Evolutionary conservation across 2,113 vertebrate species (phyloP).

Genomic region (Cisticola juncidis): DNA sequence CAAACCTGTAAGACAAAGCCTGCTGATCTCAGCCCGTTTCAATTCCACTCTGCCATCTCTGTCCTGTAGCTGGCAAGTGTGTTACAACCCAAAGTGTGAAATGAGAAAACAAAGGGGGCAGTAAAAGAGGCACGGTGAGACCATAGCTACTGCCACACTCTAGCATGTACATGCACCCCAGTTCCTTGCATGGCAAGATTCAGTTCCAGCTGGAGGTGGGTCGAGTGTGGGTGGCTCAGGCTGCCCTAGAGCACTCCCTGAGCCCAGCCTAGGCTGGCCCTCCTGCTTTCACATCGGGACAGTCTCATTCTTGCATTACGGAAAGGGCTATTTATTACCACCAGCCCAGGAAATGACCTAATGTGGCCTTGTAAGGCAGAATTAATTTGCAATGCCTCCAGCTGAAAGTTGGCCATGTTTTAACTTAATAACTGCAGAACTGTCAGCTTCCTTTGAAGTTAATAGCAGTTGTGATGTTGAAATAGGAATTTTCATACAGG

Average conservation of each 20-base stretch:
- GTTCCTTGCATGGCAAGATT: neutral
- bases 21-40: neutral
- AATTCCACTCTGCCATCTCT: neutral
- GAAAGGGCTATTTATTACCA: conserved; percentile 71
- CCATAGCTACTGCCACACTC: neutral
- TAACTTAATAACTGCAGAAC: conserved; percentile 72
- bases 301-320: conserved; percentile 39
- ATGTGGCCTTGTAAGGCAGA: conserved; percentile 68
- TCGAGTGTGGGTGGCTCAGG: neutral
- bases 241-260: neutral
- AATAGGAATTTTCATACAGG: conserved; percentile 63
- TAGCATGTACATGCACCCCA: neutral
- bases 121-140: neutral
- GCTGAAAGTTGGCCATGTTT: conserved; percentile 67
- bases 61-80: neutral
- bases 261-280: neutral
- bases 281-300: conserved; percentile 28
- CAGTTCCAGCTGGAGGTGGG: neutral
- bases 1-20: neutral
- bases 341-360: conserved; percentile 71
- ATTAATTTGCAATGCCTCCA: conserved; percentile 74
- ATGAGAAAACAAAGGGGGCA: neutral
- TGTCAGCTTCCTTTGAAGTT: conserved; percentile 71
- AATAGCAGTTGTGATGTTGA: conserved; percentile 70
- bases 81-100: neutral